Conservation (phyloP, 2,888 invertebrate species). For the Lycaena phlaeas region DNA sequence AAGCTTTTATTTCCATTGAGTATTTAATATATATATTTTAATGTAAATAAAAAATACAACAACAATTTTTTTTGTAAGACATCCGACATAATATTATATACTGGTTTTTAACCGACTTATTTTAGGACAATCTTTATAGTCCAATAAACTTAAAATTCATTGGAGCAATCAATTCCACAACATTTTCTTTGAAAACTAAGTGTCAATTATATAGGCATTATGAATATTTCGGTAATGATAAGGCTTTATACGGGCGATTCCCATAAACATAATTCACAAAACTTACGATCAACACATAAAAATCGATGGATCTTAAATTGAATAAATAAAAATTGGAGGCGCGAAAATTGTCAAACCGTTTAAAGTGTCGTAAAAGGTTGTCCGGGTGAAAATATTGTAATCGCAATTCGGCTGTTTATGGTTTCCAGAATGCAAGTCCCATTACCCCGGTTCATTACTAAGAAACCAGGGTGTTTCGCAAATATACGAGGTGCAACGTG, state of each 20-base stretch:
- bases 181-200: background rate
- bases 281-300: constrained; percentile 41
- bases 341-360: constrained; percentile 65
- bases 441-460: constrained; percentile 41
- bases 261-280: constrained; percentile 59
- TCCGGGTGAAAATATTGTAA: constrained; percentile 60
- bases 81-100: too few relatives aligned
- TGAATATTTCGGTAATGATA: constrained; percentile 25
- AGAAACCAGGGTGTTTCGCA: constrained; percentile 32
- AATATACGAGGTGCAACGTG: constrained; percentile 14
- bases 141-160: too few relatives aligned
- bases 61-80: too few relatives aligned
- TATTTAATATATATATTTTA: too few relatives aligned
- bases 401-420: constrained; percentile 46
- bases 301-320: constrained; percentile 68
- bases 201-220: constrained; percentile 44
- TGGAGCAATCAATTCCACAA: too few relatives aligned
- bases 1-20: too few relatives aligned
- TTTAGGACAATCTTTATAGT: too few relatives aligned
- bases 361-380: constrained; percentile 67
- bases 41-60: too few relatives aligned
- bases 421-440: constrained; percentile 40
- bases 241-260: constrained; percentile 41
- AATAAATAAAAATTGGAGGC: constrained; percentile 65
- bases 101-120: too few relatives aligned